These are phyloP conservation scores for Albula goreensis DNA, from an alignment of 2,113 vertebrate genomes.

Conservation along the genomic window DNA sequence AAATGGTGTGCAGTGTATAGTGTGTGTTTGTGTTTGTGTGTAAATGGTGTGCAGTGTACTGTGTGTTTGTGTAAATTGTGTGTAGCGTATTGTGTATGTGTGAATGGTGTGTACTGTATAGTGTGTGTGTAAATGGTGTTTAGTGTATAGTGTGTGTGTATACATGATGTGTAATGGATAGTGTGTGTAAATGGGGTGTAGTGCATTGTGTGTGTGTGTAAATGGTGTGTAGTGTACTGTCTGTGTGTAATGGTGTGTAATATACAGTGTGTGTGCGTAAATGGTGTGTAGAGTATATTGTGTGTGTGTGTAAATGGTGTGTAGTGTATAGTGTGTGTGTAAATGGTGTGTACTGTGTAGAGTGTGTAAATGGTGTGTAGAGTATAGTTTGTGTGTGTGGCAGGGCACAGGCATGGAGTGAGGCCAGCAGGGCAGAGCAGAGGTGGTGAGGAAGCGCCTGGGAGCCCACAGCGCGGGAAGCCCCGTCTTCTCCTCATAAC, in stretches of 20 bases:
- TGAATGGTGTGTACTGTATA: not conserved
- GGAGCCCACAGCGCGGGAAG: constrained; percentile 52
- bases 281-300: not conserved
- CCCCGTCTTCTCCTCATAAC: constrained; percentile 73
- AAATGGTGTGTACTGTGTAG: constrained; percentile 47
- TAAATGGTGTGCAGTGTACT: not conserved
- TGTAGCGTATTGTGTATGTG: not conserved
- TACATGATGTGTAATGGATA: too few species aligned
- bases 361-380: not conserved
- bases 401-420: not conserved
- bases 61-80: not conserved
- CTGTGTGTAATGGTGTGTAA: constrained; percentile 38
- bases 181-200: constrained; percentile 2
- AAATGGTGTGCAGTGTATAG: not conserved
- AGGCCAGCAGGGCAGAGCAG: not conserved
- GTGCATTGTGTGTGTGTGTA: constrained; percentile 25
- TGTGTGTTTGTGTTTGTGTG: not conserved
- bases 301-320: constrained; percentile 19
- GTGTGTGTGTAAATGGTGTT: constrained; percentile 8
- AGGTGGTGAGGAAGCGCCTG: constrained; percentile 39
- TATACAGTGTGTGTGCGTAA: constrained; percentile 25
- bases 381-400: constrained; percentile 26
- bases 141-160: not conserved
- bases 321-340: constrained; percentile 56
- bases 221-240: not conserved